These are phyloP conservation scores for Doryteuthis pealeii DNA, from an alignment of 1,140 invertebrate species.

Conservation along the genomic window DNA sequence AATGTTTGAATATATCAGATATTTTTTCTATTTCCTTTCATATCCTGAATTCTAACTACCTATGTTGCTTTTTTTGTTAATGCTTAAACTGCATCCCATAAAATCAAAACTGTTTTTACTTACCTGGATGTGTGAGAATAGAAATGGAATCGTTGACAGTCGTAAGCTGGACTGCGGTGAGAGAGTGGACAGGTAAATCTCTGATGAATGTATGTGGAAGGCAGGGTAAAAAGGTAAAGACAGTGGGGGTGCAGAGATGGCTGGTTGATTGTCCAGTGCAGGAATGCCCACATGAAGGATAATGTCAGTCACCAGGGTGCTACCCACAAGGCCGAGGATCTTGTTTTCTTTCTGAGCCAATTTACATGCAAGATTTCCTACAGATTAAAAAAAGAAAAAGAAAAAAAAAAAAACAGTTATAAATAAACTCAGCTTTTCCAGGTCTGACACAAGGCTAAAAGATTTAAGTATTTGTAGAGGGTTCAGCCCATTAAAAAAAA, in stretches of 20 bases:
- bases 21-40: too few species aligned
- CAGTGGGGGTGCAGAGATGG: constrained; percentile 35
- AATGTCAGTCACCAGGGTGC: constrained; percentile 41
- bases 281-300: constrained; percentile 36
- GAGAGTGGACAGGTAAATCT: constrained; percentile 46
- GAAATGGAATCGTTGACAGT: constrained; percentile 34
- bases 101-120: too few species aligned
- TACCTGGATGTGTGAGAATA: constrained; percentile 46
- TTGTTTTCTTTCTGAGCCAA: constrained; percentile 25
- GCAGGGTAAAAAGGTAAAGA: constrained; percentile 51
- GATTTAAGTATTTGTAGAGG: not conserved
- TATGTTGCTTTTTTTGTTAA: too few species aligned
- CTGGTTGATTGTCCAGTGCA: constrained; percentile 32
- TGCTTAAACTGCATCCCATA: too few species aligned
- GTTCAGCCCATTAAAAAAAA: not conserved
- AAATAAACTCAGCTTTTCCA: constrained; percentile 5
- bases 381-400: constrained; percentile 22
- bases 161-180: constrained; percentile 37
- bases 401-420: too few species aligned
- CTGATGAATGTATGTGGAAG: constrained; percentile 51
- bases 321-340: constrained; percentile 32
- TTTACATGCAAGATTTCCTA: constrained; percentile 47
- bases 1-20: too few species aligned
- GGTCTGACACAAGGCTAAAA: too few species aligned
- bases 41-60: too few species aligned